These are phyloP conservation scores for Hypocryptadius cinnamomeus DNA, from an alignment of 2,113 vertebrate genomes.

Conservation along the genomic window DNA sequence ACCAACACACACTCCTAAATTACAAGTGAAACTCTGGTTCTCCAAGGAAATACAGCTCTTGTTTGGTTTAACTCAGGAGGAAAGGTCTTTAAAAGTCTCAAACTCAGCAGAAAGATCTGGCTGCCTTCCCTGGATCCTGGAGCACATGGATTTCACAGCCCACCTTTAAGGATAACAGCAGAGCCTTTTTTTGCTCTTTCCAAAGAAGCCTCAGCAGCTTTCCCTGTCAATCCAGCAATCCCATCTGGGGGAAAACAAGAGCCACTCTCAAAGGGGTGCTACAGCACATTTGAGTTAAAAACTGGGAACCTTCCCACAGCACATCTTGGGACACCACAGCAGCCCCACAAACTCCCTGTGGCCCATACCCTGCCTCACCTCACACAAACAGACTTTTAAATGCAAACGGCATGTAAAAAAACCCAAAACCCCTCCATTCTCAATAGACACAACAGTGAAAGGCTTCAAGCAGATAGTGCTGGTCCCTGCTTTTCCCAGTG, in stretches of 20 bases:
- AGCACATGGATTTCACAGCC: not conserved
- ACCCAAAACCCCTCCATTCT: no score
- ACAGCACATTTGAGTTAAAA: not conserved
- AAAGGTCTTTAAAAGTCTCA: not conserved
- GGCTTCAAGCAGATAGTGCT: not conserved
- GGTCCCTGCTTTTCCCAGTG: not conserved
- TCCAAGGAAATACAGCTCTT: not conserved
- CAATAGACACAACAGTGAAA: not conserved
- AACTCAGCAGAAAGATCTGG: not conserved
- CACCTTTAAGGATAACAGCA: not conserved
- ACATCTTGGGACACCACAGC: not conserved
- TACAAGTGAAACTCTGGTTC: not conserved
- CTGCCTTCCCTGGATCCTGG: not conserved
- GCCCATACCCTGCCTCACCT: not conserved
- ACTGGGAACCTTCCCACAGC: not conserved
- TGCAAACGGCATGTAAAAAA: accelerated
- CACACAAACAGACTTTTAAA: not conserved
- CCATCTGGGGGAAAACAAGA: not conserved
- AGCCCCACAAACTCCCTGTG: not conserved
- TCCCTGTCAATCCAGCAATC: not conserved
- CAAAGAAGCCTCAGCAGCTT: not conserved
- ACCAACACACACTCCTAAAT: not conserved
- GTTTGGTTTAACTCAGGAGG: not conserved
- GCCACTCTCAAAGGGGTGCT: not conserved
- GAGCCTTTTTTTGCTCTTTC: not conserved